These are phyloP conservation scores for Tiliacea citrago DNA, from an alignment of 2,888 invertebrate species.

Conservation along the genomic window DNA sequence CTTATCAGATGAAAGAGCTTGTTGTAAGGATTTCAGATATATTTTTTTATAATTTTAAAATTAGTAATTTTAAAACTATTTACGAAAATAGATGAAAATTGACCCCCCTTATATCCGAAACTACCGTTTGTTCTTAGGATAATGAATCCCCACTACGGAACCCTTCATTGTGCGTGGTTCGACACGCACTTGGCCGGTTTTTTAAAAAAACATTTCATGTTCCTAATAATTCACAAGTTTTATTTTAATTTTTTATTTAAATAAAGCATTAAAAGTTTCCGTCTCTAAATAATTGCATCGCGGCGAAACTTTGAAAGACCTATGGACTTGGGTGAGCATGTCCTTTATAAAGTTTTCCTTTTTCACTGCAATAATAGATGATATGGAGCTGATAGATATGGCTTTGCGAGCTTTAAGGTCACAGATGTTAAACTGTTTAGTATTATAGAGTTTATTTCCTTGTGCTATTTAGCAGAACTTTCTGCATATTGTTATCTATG, in stretches of 20 bases:
- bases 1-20: too few species aligned
- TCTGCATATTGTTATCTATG: background rate
- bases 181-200: too few species aligned
- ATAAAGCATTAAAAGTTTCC: conserved; percentile 51
- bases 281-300: conserved; percentile 62
- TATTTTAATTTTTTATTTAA: conserved; percentile 35
- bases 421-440: conserved; percentile 38
- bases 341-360: conserved; percentile 61
- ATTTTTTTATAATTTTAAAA: too few species aligned
- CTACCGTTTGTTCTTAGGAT: too few species aligned
- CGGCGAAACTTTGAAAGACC: conserved; percentile 58
- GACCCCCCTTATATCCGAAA: too few species aligned
- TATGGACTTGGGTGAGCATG: conserved; percentile 47
- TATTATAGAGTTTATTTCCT: conserved; percentile 11
- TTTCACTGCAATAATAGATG: conserved; percentile 57
- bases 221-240: conserved; percentile 6
- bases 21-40: too few species aligned
- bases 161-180: too few species aligned
- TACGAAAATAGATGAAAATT: too few species aligned
- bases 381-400: too few species aligned
- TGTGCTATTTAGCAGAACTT: background rate
- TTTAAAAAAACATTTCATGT: conserved; percentile 15
- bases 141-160: too few species aligned
- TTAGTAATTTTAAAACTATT: too few species aligned
- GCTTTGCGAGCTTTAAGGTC: conserved; percentile 44